Percentiles rank a stretch among this genome's conserved stretches.
These are phyloP conservation scores for Cyprinodon diabolis DNA, from an alignment of 2,797 vertebrate genomes.

Conservation along the genomic window DNA sequence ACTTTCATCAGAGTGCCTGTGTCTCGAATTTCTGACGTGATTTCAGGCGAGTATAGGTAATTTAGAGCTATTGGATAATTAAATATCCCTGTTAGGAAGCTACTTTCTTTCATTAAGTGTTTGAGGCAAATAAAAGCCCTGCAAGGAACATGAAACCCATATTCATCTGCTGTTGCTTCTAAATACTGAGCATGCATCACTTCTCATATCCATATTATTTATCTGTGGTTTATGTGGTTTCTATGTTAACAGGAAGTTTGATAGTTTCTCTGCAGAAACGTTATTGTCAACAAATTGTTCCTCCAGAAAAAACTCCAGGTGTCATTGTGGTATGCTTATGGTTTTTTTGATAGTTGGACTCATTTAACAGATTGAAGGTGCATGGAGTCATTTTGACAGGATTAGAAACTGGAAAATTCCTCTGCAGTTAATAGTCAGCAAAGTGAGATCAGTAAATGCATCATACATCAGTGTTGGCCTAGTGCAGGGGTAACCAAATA, in stretches of 20 bases:
- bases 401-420: background rate
- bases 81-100: background rate
- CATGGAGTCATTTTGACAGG: background rate
- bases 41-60: slow-evolving; percentile 4
- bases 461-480: too few species aligned
- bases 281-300: background rate
- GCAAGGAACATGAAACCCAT: slow-evolving; percentile 1
- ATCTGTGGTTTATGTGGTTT: slow-evolving; percentile 15
- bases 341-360: background rate
- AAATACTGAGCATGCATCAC: background rate
- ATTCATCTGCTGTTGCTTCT: background rate
- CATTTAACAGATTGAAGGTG: background rate
- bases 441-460: too few species aligned
- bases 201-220: slow-evolving; percentile 23
- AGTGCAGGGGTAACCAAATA: too few species aligned
- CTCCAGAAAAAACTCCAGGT: background rate
- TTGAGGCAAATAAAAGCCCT: slow-evolving; percentile 10
- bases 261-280: slow-evolving; percentile 2
- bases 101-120: background rate
- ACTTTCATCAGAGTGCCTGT: slow-evolving; percentile 29
- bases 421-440: too few species aligned
- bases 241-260: slow-evolving; percentile 43
- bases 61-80: slow-evolving; percentile 28
- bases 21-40: slow-evolving; percentile 11
- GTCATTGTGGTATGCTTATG: background rate